These are phyloP conservation scores for Anguilla obscura DNA, from an alignment of 2,797 vertebrate genomes.

Conservation along the genomic window DNA sequence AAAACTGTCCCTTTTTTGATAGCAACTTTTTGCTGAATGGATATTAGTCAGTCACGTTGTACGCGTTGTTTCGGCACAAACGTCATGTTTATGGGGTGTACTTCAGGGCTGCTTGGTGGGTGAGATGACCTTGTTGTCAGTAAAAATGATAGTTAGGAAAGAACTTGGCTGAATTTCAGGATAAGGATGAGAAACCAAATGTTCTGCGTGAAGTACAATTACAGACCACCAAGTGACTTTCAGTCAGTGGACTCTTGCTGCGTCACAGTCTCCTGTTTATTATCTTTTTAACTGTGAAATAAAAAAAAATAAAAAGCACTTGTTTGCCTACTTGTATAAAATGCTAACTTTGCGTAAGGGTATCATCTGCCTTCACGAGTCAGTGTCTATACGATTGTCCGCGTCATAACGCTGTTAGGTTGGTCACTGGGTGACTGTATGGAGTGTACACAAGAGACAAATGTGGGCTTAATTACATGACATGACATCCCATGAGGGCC, in stretches of 20 bases:
- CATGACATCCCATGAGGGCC: background rate
- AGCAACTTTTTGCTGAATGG: background rate
- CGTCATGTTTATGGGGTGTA: slow-evolving; percentile 16
- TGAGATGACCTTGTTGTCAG: background rate
- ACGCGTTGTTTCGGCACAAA: background rate
- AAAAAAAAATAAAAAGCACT: background rate
- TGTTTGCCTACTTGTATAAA: background rate
- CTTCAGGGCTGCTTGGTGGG: background rate
- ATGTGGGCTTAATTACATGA: slow-evolving; percentile 15
- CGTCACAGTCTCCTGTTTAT: background rate
- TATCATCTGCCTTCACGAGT: background rate
- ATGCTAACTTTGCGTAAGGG: background rate
- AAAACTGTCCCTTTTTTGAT: background rate
- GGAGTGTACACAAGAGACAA: slow-evolving; percentile 9
- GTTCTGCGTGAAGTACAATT: background rate
- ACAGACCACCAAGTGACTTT: background rate
- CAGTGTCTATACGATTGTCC: background rate
- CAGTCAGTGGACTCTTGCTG: background rate
- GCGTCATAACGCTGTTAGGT: slow-evolving; percentile 15
- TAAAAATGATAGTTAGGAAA: background rate
- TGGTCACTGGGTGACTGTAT: background rate
- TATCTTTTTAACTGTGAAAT: background rate
- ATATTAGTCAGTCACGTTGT: background rate
- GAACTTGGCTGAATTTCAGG: background rate
- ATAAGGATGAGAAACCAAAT: background rate